Evolutionary conservation across 30 jellyfish, hydroid and myxozoan genomes (phyloP).

Genomic region (Mastigias papua): DNA sequence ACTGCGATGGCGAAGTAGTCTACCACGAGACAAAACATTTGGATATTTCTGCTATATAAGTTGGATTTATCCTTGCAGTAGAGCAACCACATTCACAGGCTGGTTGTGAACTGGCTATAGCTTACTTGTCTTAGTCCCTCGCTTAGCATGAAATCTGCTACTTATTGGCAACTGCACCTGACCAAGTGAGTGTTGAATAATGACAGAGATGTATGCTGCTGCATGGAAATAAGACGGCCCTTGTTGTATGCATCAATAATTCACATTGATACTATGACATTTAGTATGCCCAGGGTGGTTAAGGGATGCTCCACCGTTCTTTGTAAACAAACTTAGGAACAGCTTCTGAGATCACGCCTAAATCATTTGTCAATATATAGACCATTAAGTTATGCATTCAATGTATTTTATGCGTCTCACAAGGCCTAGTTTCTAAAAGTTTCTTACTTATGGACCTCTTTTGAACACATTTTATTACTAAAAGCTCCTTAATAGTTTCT

Average conservation of each 20-base stretch:
- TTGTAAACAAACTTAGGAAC: too few species aligned
- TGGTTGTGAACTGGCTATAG: slow-evolving; percentile 6
- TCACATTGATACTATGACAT: too few species aligned
- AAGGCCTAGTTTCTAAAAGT: too few species aligned
- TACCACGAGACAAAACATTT: not conserved
- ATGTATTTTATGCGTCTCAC: too few species aligned
- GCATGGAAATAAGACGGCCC: not conserved
- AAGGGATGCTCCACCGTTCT: too few species aligned
- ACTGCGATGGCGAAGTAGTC: not conserved
- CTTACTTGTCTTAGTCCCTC: not conserved
- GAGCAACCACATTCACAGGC: slow-evolving; percentile 24
- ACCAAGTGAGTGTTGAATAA: not conserved
- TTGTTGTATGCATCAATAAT: not conserved
- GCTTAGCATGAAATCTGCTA: slow-evolving; percentile 9
- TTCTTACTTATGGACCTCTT: too few species aligned
- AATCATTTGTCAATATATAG: too few species aligned
- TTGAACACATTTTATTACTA: too few species aligned
- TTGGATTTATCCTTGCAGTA: slow-evolving; percentile 5
- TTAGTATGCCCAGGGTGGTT: too few species aligned
- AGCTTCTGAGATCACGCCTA: too few species aligned
- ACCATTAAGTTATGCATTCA: too few species aligned
- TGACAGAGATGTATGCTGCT: not conserved
- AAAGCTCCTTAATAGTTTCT: too few species aligned
- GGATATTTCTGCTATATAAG: not conserved
- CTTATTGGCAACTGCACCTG: not conserved